Evolutionary conservation across 1,140 invertebrate species (phyloP), one percentile per base, ranked within the genome.

Genomic region (Hydropsyche tenuis): DNA sequence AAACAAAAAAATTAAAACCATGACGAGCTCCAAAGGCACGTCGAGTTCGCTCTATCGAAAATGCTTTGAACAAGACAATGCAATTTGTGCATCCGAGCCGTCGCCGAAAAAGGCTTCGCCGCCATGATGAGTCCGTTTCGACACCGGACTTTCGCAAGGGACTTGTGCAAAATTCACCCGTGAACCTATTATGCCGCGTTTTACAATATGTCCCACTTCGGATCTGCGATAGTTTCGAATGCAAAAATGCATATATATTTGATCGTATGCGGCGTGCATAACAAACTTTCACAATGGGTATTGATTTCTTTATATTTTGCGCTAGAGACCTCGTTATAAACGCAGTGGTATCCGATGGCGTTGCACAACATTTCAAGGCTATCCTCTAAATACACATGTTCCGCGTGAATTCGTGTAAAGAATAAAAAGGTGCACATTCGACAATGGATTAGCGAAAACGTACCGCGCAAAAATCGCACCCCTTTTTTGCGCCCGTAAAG

Each of bases 261-360:
- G 18, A 23, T 16, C 16, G 51, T 23, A 23, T 7, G 22, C 22
- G 22, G 5, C 56, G 22, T 60, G 56, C 18, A 56, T 56, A 42
- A 56, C 68, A 23, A 70, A 70, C 68, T 70, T 70, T 70, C 68
- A 70, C 68, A 70, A 70, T 70, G 43, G 68, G 48, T 70, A 70
- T 70, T 70, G 68, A 70, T 70, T 70, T 70, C 68, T 60, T 70
- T 70, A 70, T 70, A 70, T 70, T 70, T 70, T 70, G 68, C 68
- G 68, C 51, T 70, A 70, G 68, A 70, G 68, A 70, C 68, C 68
- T 70, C 68, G 68, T 70, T 70, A 70, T 56, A 37, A 56, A 70
- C 68, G 68, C 68, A 70, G 42, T 20, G 18, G 68, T 70, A 18
- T 70, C 48, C 18, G 68, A 70, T 56, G 37, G 45, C 2, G 68